Base-by-base conservation (phyloP, 2,797 vertebrate genomes). In the Darevskia nairensis region DNA sequence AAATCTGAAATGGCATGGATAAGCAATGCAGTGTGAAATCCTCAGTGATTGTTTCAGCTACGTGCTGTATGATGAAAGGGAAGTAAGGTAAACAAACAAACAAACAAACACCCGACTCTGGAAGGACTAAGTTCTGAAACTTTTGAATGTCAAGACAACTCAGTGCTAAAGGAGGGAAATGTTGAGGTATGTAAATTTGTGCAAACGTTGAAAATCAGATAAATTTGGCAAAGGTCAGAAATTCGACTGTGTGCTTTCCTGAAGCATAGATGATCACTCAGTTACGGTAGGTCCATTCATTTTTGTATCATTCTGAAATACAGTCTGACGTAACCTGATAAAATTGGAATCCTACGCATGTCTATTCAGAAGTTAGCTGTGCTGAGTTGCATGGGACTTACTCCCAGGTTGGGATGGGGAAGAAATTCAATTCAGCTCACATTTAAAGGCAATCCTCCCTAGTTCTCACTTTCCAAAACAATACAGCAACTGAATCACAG, bases 131-230 rank as follows among this genome's bases (percentile, higher is more conserved):
- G 59, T 44, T 69, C 27, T 23, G 69, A 50, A 41, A 8, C 59
- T 61, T 85, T 50, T 89, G 88, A 85, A 89, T 66, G 77, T 80
- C 69, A 75, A 77, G 50, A 27, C 6, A 19, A 61, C 77, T 85
- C 59, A 23, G 25, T 41, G 64, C 39, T 19, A 21, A 39, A 85
- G 59, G 8, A 80, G n/a, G n/a, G n/a, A 80, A 80, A 81, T 81
- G 83, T 19, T 64, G 82, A 80, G 59, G 75, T 80, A 85, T 80
- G 88, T 69, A 85, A 89, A 89, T 85, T 44, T 39, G 50, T 66
- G 50, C 41, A 80, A 80, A 74, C 23, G 50, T n/a, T 23, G 77
- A 50, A 75, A 80, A 85, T 75, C 55, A 61, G 77, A 85, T 89
- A 46, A 50, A 75, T 74, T 66, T 66, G 77, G 35, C 59, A 85